Conservation (phyloP, 2,888 invertebrate genomes). For the Agrypnus murinus region DNA sequence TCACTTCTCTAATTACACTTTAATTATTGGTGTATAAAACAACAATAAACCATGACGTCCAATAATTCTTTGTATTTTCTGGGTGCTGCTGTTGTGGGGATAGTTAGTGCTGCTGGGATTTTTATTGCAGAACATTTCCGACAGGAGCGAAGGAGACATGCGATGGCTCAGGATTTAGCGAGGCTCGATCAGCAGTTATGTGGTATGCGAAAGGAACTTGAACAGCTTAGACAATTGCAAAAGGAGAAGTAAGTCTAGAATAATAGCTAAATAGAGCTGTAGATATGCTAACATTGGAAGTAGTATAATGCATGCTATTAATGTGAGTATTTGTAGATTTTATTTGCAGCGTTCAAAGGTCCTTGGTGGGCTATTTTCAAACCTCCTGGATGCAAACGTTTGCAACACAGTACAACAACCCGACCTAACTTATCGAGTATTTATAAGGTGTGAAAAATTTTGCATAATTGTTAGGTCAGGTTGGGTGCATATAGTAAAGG, state of each 20-base stretch:
- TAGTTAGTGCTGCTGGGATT: slow-evolving; percentile 68
- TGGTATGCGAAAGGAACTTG: slow-evolving; percentile 63
- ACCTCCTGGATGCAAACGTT: neutral
- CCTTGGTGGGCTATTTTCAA: neutral
- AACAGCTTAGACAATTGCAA: slow-evolving; percentile 61
- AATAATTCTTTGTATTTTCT: slow-evolving; percentile 57
- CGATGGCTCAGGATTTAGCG: slow-evolving; percentile 66
- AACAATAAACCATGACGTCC: slow-evolving; percentile 40
- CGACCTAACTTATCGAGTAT: slow-evolving; percentile 25
- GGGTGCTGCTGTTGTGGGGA: slow-evolving; percentile 68
- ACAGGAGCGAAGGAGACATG: slow-evolving; percentile 65
- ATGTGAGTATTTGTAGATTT: slow-evolving; percentile 25
- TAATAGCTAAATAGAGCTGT: neutral
- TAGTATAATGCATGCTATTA: neutral
- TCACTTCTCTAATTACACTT: neutral
- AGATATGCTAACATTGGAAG: neutral
- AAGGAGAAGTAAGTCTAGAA: slow-evolving; percentile 51
- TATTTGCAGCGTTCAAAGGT: slow-evolving; percentile 7
- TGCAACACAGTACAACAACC: neutral
- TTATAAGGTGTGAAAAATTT: slow-evolving; percentile 26
- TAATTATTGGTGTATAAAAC: neutral
- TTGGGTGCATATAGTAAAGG: slow-evolving; percentile 19
- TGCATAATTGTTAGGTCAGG: slow-evolving; percentile 31
- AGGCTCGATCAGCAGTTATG: slow-evolving; percentile 65
- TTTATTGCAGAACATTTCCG: slow-evolving; percentile 67